phyloP scores from a whole-genome alignment of 1,140 invertebrate species.

The Meloidogyne floridensis region DNA sequence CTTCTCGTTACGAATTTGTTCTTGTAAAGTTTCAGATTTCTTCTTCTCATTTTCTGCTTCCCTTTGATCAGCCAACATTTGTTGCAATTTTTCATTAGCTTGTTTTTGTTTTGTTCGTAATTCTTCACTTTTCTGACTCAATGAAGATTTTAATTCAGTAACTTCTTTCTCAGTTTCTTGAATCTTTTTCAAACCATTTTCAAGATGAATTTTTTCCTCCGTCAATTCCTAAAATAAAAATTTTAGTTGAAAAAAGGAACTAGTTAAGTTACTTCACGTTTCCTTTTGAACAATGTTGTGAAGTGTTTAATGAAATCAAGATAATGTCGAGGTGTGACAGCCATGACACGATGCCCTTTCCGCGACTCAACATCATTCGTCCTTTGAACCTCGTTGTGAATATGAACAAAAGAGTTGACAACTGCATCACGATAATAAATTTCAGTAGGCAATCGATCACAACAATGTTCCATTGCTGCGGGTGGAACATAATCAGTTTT shows the following conservation, averaged over 20 bases:
- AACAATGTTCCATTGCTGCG: slow-evolving; percentile 51
- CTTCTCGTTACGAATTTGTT: slow-evolving; percentile 77
- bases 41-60: slow-evolving; percentile 99
- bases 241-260: background rate
- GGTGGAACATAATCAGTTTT: slow-evolving; percentile 66
- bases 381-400: slow-evolving; percentile 93
- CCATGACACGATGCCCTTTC: slow-evolving; percentile 85
- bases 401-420: slow-evolving; percentile 95
- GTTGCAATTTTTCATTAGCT: slow-evolving; percentile 94
- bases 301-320: slow-evolving; percentile 99
- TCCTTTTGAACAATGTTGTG: slow-evolving; percentile 93
- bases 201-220: slow-evolving; percentile 96
- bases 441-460: slow-evolving; percentile 74
- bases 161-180: slow-evolving; percentile 99
- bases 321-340: slow-evolving; percentile 95
- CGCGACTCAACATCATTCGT: slow-evolving; percentile 78
- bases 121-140: slow-evolving; percentile 93
- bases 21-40: slow-evolving; percentile 94
- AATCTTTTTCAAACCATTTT: slow-evolving; percentile 97
- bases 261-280: slow-evolving; percentile 73
- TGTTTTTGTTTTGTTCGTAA: slow-evolving; percentile 97
- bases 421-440: slow-evolving; percentile 85
- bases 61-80: slow-evolving; percentile 95
- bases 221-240: slow-evolving; percentile 72
- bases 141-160: slow-evolving; percentile 96